A percentile compares a stretch with the other conserved stretches of the same genome.
Conservation (phyloP, 2,797 vertebrate genomes). For the Poeciliopsis turneri region DNA sequence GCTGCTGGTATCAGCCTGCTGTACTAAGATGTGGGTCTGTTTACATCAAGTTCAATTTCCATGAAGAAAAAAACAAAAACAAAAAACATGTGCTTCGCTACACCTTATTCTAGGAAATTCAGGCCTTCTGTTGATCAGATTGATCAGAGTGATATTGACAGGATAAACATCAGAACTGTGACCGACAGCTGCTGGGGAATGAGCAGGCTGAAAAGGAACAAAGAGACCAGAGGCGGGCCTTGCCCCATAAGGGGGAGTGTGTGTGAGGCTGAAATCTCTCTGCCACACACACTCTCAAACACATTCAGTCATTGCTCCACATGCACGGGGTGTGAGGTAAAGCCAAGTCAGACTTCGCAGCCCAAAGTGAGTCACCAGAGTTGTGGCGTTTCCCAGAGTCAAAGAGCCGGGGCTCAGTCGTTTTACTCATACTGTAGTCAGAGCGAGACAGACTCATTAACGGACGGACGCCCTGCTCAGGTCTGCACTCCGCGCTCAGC, state of each 20-base stretch:
- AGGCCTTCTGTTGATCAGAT: constrained; percentile 33
- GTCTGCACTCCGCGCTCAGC: constrained; percentile 52
- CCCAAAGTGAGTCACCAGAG: constrained; percentile 65
- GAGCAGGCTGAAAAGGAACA: constrained; percentile 20
- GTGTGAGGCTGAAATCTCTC: constrained; percentile 40
- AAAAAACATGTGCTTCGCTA: background rate
- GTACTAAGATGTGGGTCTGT: background rate
- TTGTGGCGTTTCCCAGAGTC: constrained; percentile 68
- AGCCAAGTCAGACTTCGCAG: constrained; percentile 70
- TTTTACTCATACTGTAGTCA: constrained; percentile 68
- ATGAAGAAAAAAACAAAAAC: background rate
- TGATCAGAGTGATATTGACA: constrained; percentile 55
- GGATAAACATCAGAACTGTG: constrained; percentile 50
- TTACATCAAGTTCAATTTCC: background rate
- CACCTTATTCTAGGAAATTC: constrained; percentile 23
- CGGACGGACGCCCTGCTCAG: constrained; percentile 55
- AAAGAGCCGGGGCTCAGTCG: constrained; percentile 56
- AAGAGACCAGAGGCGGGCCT: constrained; percentile 63
- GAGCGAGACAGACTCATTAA: constrained; percentile 56
- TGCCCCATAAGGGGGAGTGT: constrained; percentile 60
- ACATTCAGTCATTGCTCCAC: constrained; percentile 46
- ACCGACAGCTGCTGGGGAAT: constrained; percentile 34
- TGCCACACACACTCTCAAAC: constrained; percentile 35
- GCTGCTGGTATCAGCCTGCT: constrained; percentile 1
- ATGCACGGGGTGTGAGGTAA: constrained; percentile 63